These are phyloP conservation scores for Polyommatus iphigenia DNA, from an alignment of 2,888 invertebrate species.

Conservation along the genomic window DNA sequence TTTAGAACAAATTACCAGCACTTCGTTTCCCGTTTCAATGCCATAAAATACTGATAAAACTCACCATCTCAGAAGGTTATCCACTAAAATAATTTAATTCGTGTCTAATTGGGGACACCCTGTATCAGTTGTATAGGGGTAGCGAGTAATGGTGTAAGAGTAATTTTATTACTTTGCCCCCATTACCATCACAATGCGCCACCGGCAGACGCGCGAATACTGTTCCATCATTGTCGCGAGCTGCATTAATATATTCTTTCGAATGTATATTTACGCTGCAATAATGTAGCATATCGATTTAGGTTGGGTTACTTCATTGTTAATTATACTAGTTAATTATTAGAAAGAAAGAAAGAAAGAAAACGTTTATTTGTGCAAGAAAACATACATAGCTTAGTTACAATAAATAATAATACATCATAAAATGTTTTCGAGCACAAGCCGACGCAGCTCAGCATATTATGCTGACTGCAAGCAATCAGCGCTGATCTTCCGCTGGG, in stretches of 20 bases:
- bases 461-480: too few species aligned
- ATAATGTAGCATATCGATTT: not conserved
- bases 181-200: constrained; percentile 79
- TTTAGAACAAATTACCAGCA: not conserved
- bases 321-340: not conserved
- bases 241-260: constrained; percentile 43
- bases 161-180: constrained; percentile 81
- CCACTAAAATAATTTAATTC: constrained; percentile 28
- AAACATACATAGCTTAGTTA: too few species aligned
- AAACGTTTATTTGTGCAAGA: too few species aligned
- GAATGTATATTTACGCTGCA: not conserved
- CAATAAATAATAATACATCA: too few species aligned
- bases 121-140: constrained; percentile 65
- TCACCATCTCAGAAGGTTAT: not conserved
- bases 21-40: not conserved
- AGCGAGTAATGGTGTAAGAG: constrained; percentile 78
- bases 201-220: constrained; percentile 69
- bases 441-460: too few species aligned
- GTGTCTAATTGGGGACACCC: constrained; percentile 51
- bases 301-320: not conserved
- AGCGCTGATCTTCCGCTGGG: too few species aligned
- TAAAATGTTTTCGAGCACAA: too few species aligned
- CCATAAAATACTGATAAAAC: constrained; percentile 19
- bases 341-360: too few species aligned
- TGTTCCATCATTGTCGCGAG: constrained; percentile 47